These are phyloP conservation scores for Cerastis leucographa DNA, from an alignment of 2,888 invertebrate species.

Conservation along the genomic window DNA sequence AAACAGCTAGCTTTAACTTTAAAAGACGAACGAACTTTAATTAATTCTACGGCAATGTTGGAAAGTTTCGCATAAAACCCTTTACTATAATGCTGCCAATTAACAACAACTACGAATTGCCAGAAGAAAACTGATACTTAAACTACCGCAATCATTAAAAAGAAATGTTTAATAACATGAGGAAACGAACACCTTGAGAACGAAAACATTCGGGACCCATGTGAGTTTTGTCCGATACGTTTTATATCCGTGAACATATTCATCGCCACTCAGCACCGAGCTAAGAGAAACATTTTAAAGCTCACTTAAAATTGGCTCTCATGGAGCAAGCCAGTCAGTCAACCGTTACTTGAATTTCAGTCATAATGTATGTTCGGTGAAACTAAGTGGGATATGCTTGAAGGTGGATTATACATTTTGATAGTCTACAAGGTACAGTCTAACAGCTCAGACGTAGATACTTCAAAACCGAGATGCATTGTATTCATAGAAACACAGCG, in stretches of 20 bases:
- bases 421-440: conserved; percentile 15
- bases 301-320: conserved; percentile 30
- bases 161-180: conserved; percentile 43
- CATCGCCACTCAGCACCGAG: not conserved
- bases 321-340: conserved; percentile 5
- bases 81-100: not conserved
- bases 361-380: conserved; percentile 16
- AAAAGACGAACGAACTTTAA: not conserved
- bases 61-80: not conserved
- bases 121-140: not conserved
- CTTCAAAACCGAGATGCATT: conserved; percentile 3
- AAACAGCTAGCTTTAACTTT: not conserved
- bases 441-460: not conserved
- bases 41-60: not conserved
- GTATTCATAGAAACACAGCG: not conserved
- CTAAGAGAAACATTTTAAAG: conserved; percentile 18
- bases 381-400: conserved; percentile 17
- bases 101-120: conserved; percentile 5
- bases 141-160: conserved; percentile 5
- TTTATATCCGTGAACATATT: conserved; percentile 33
- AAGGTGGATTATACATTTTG: conserved; percentile 34
- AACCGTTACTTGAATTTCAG: conserved; percentile 17
- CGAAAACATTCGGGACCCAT: conserved; percentile 18
- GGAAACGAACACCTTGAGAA: conserved; percentile 32
- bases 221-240: conserved; percentile 2